Base-by-base conservation (phyloP, 1,140 invertebrate species). In the Lucilia cuprina region DNA sequence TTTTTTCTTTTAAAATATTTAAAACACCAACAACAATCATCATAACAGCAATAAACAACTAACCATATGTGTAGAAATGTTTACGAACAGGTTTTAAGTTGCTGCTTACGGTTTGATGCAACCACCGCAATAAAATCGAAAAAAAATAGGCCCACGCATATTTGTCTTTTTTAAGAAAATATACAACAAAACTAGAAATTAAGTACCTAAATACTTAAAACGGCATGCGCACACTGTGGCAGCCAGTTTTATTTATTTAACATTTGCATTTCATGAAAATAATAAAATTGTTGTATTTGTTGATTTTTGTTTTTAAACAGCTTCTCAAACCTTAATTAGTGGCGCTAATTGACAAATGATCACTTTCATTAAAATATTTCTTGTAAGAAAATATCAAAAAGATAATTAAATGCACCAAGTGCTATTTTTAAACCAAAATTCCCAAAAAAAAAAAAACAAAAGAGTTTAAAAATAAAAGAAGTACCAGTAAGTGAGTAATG, bases 131-230 rank as follows among this genome's bases (percentile, higher is more conserved):
- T 70, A 70, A 21, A 21, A 70, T 21, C 4, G 19, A 17, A 10
- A 70, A n/a, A n/a, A 70, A 70, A 70, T 70, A 70, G 65, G n/a
- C 65, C 65, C 65, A 70, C 65, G 65, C 65, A 70, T 70, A 25
- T 70, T 70, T 70, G 10, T 60, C 13, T 60, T 60, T 55, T 60
- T 60, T n/a, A 17, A 17, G 55, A 60, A 14, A 17, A 30, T 30
- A 30, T 30, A 30, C 25, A 30, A 30, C 25, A 30, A 30, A 30
- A 30, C 25, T 30, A 30, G 3, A 30, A 30, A 41, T 8, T 41
- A 41, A 41, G 41, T 41, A 41, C 41, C 41, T 41, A 41, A 41
- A 41, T 41, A 41, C 55, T 60, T 17, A 60, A 60, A 60, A 60
- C 14, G 55, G 14, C n/a, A 60, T 60, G 41, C 41, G 41, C 41